Evolutionary conservation across 2,113 vertebrate genomes (phyloP), one percentile per base, ranked within the genome.

Genomic region (Corynorhinus townsendii): DNA sequence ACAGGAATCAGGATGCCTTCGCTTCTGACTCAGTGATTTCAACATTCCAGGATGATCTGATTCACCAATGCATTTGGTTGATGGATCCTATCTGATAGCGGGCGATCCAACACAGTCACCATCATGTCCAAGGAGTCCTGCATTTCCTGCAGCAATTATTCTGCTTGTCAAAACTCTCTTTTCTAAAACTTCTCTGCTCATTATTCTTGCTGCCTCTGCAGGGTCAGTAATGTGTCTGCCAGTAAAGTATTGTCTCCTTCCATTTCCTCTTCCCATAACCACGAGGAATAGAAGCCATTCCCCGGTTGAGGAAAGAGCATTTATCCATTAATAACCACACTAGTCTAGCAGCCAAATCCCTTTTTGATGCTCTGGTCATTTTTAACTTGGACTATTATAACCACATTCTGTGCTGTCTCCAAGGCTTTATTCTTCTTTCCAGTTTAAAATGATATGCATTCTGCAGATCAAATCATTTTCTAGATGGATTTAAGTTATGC

Each of bases 321-420:
- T 95, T 93, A 75, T 97, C 90, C 96, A 97, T 97, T 97, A 97
- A 96, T 95, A 97, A 97, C 95, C 95, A 94, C 92, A 86, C 92
- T 95, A 93, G 81, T 90, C 93, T 96, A 92, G 85, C 82, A 95
- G 71, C 49, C 86, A 96, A 96, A 95, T 96, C 90, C 95, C 92
- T 72, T 89, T 89, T 24, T 90, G 94, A 91, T 43, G 20, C 75
- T 96, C 96, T 91, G 86, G 73, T 97, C 92, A 95, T 97, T 97
- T 97, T 96, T 97, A 95, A 96, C 90, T 82, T 96, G 86, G 82
- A 94, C 82, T 95, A 54, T 40, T 77, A 52, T 90, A 95, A 95
- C 86, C 89, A 73, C 89, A 94, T 68, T 94, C 95, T 91, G 7
- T 22, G 38, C 83, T 91, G 93, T 90, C 90, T 97, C 96, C 86